Conservation (phyloP, 2,888 invertebrate species). For the Oxytorus armatus region DNA sequence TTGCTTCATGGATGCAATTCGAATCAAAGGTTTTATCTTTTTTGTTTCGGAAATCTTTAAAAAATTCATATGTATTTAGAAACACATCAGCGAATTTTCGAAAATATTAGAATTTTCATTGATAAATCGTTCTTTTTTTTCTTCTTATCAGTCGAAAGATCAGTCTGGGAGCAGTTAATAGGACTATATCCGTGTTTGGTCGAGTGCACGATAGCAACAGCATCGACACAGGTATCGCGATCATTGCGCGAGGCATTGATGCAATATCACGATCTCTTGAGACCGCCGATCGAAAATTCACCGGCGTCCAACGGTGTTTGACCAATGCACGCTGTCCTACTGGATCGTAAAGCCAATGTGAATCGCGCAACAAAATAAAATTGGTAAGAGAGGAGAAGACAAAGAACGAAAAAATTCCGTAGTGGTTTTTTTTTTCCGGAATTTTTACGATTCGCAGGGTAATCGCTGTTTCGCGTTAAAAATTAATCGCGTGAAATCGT, state of each 20-base stretch:
- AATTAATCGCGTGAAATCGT: neutral
- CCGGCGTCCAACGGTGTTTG: conserved; percentile 81
- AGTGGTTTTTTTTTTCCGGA: no score
- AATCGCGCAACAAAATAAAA: conserved; percentile 62
- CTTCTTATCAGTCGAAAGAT: conserved; percentile 90
- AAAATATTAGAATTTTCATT: no score
- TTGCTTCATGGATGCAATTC: no score
- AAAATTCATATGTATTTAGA: no score
- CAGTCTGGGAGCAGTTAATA: conserved; percentile 97
- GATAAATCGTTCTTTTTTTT: neutral
- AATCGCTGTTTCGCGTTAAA: conserved; percentile 11
- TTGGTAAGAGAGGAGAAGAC: neutral
- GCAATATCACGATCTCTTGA: conserved; percentile 93
- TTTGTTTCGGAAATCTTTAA: neutral
- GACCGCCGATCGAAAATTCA: conserved; percentile 86
- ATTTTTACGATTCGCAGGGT: conserved; percentile 43
- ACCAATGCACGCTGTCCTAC: conserved; percentile 71
- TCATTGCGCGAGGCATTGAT: conserved; percentile 93
- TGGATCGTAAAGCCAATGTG: conserved; percentile 62
- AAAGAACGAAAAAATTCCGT: neutral
- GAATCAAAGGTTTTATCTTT: neutral
- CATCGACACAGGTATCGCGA: conserved; percentile 91
- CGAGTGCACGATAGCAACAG: conserved; percentile 91
- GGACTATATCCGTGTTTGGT: conserved; percentile 96
- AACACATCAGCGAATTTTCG: no score